Conservation (phyloP, 2,797 vertebrate genomes). For the Mionectes olivaceus region DNA sequence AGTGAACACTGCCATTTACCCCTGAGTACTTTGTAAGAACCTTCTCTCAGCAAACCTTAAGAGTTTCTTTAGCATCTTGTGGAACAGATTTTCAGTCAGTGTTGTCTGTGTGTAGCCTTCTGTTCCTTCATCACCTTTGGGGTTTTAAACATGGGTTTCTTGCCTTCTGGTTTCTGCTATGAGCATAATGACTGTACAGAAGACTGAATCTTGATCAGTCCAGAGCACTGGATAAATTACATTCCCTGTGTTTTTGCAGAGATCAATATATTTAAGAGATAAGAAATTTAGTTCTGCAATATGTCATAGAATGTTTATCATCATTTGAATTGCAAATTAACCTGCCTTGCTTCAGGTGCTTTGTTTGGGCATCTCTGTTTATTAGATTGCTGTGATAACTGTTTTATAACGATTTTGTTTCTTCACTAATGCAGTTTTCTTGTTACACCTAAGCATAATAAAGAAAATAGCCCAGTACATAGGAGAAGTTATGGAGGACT, state of each 20-base stretch:
- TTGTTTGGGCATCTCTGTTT: background rate
- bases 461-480: conserved; percentile 89
- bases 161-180: background rate
- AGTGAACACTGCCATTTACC: background rate
- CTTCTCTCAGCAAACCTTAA: background rate
- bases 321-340: background rate
- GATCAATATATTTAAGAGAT: background rate
- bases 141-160: background rate
- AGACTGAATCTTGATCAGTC: background rate
- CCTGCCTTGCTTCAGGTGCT: background rate
- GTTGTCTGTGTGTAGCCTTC: background rate
- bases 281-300: background rate
- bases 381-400: background rate
- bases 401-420: background rate
- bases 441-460: conserved; percentile 82
- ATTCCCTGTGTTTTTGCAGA: background rate
- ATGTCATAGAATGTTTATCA: background rate
- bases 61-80: background rate
- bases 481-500: conserved; percentile 90
- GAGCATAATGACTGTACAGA: background rate
- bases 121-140: background rate
- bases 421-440: conserved; percentile 42
- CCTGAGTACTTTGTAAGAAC: background rate
- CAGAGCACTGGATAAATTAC: background rate
- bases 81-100: background rate